These are phyloP conservation scores for Nemopilema nomurai DNA, from an alignment of 30 jellyfish, hydroid and myxozoan genomes.

Conservation along the genomic window DNA sequence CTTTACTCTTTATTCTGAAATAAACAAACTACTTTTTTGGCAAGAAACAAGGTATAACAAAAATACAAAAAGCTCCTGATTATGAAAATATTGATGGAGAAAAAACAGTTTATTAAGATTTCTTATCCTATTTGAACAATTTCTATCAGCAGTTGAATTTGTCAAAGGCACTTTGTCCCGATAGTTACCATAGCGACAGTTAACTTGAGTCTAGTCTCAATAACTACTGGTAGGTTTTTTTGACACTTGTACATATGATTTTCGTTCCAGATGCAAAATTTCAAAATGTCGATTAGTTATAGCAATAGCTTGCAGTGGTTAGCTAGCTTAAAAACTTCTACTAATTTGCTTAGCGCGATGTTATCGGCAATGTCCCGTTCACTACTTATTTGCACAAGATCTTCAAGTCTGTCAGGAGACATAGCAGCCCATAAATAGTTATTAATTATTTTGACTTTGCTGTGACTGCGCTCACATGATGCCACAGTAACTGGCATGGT, in stretches of 20 bases:
- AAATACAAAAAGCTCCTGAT: background rate
- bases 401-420: slow-evolving; percentile 50
- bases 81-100: background rate
- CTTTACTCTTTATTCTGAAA: background rate
- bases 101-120: slow-evolving; percentile 4
- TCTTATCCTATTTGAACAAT: slow-evolving; percentile 3
- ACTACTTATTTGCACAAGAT: slow-evolving; percentile 44
- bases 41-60: background rate
- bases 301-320: slow-evolving; percentile 5
- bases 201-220: background rate
- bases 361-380: slow-evolving; percentile 35
- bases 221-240: background rate
- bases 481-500: slow-evolving; percentile 48
- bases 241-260: slow-evolving; percentile 3
- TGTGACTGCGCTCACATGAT: slow-evolving; percentile 46
- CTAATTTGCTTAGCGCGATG: slow-evolving; percentile 27
- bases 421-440: slow-evolving; percentile 44
- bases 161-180: background rate
- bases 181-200: background rate
- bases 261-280: slow-evolving; percentile 10
- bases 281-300: slow-evolving; percentile 8
- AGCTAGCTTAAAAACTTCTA: slow-evolving; percentile 17
- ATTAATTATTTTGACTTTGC: slow-evolving; percentile 31
- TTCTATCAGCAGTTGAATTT: slow-evolving; percentile 11
- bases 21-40: too few species aligned